These are phyloP conservation scores for Chromoteleia sp. DNA, from an alignment of 2,888 invertebrate species.

Conservation along the genomic window DNA sequence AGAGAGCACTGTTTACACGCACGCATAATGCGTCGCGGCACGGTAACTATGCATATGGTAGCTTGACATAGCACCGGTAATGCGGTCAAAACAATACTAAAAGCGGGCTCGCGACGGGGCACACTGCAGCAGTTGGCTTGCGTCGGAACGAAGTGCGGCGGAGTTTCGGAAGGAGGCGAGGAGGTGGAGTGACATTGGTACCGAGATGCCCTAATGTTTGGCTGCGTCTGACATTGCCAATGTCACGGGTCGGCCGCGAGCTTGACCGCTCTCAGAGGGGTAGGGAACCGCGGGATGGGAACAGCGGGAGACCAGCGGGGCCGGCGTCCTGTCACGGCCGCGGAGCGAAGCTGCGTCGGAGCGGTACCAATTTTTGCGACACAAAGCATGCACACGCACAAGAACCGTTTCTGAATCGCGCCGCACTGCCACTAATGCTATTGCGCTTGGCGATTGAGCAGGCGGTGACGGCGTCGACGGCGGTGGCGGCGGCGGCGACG, in stretches of 20 bases:
- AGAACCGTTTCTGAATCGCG: conserved; percentile 56
- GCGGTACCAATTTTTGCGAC: conserved; percentile 5
- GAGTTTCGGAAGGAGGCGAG: conserved; percentile 12
- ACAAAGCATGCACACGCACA: conserved; percentile 34
- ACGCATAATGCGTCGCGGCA: conserved; percentile 30
- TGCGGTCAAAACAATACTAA: conserved; percentile 4
- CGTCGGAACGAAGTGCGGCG: conserved; percentile 37
- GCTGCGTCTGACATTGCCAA: neutral
- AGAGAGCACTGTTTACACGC: neutral
- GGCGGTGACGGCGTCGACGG: conserved; percentile 66
- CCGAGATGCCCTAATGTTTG: neutral
- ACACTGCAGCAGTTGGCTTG: conserved; percentile 24
- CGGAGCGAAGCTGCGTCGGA: neutral
- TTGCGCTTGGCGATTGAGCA: conserved; percentile 66
- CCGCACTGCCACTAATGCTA: conserved; percentile 68
- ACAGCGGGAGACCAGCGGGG: no score
- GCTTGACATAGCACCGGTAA: neutral
- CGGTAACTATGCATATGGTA: conserved; percentile 14
- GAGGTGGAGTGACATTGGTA: conserved; percentile 34
- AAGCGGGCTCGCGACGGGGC: conserved; percentile 4
- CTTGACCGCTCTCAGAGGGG: no score
- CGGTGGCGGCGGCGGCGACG: conserved; percentile 58
- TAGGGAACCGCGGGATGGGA: no score
- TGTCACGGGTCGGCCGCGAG: neutral
- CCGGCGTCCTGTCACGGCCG: no score